Base-by-base conservation (phyloP, 1,140 invertebrate species). In the Zaprionus inermis region DNA sequence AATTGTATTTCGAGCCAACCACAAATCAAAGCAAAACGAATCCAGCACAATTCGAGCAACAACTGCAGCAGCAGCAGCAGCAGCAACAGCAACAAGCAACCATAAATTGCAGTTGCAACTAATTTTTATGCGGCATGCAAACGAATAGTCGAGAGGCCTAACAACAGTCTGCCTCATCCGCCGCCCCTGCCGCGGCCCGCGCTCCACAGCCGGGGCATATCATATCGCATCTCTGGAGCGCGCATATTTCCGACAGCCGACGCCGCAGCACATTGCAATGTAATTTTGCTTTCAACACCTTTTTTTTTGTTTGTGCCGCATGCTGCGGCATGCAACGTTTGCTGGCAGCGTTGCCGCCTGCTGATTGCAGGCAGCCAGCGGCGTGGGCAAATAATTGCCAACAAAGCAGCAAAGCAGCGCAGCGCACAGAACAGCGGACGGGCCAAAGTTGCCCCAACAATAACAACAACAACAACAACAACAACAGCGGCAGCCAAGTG, bases 251-350 rank as follows among this genome's bases (percentile, higher is more conserved):
- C 83, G 84, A 89, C 80, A 70, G 72, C 58, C 54, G 58, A 7
- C 30, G 30, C 64, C 69, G 65, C 46, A 73, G 75, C 71, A 63
- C 78, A 84, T 77, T 83, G 84, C 84, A 89, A 81, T 89, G 84
- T 89, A 89, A 89, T 89, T 89, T 89, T 89, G 84, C 84, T 89
- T 89, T 89, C 84, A 89, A 89, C 84, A 89, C 84, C 84, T 89
- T 80, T 85, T 82, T 79, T 61, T 68, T 44, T 61, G 58, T 55
- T 46, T n/a, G 38, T 67, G 66, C 76, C 34, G 67, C 57, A 68
- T 71, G 73, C 79, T 34, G 74, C 76, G 44, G 41, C 41, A 46
- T 49, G 44, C 44, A 49, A 49, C 44, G 44, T 20, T 58, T 24
- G 70, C 58, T 73, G 74, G 10, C n/a, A 61, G 71, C 79, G 63